A percentile compares a stretch with the other conserved stretches of the same genome.
These are phyloP conservation scores for Isoperla grammatica DNA, from an alignment of 2,888 invertebrate genomes.

Conservation along the genomic window DNA sequence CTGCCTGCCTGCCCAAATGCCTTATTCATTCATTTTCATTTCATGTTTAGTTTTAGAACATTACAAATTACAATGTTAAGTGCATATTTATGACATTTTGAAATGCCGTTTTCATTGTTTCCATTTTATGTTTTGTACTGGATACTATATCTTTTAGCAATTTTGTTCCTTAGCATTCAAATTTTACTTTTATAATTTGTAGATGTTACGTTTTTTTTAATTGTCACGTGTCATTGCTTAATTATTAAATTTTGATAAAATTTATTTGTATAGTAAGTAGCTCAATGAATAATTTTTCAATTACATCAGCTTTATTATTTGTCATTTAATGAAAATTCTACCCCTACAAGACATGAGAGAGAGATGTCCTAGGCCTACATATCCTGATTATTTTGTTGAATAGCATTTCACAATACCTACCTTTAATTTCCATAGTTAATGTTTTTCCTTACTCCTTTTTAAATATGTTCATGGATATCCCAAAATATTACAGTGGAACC, in stretches of 20 bases:
- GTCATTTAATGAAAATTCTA: no score
- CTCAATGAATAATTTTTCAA: constrained; percentile 6
- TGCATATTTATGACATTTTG: neutral
- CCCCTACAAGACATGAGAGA: no score
- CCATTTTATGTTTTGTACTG: constrained; percentile 13
- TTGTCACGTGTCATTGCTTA: constrained; percentile 8
- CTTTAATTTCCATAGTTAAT: no score
- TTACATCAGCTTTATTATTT: no score
- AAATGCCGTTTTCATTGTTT: constrained; percentile 6
- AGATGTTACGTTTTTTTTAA: constrained; percentile 4
- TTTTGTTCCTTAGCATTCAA: constrained; percentile 10
- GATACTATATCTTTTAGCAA: constrained; percentile 5
- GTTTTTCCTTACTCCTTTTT: no score
- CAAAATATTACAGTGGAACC: no score
- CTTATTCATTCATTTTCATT: constrained; percentile 11
- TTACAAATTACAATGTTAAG: neutral
- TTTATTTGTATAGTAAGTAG: constrained; percentile 12
- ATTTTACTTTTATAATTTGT: constrained; percentile 14
- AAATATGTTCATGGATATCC: no score
- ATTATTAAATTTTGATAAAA: constrained; percentile 8
- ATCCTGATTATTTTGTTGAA: no score
- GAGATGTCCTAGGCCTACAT: no score
- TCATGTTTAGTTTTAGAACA: neutral
- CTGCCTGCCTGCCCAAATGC: constrained; percentile 1
- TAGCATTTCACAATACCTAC: no score